phyloP scores from a whole-genome alignment of 2,888 invertebrate genomes.

The Drosophila diplacantha region DNA sequence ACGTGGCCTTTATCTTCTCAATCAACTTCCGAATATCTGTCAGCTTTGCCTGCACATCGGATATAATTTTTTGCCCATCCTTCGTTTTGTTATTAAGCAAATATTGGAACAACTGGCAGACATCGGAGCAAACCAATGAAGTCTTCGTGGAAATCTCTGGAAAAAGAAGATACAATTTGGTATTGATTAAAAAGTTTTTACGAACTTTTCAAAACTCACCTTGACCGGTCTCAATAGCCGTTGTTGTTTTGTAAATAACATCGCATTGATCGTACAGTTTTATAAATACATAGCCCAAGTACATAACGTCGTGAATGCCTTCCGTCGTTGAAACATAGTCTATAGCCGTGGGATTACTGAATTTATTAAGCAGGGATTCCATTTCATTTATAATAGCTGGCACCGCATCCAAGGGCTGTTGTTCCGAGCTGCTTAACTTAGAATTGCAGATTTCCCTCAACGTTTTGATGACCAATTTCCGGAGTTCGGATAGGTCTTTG shows the following conservation, averaged over 20 bases:
- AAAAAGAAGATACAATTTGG: neutral
- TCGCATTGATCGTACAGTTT: slow-evolving; percentile 66
- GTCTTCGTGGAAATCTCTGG: slow-evolving; percentile 57
- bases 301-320: slow-evolving; percentile 51
- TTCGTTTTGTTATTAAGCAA: slow-evolving; percentile 34
- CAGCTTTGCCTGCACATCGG: slow-evolving; percentile 45
- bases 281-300: slow-evolving; percentile 55
- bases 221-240: slow-evolving; percentile 69
- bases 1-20: slow-evolving; percentile 50
- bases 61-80: slow-evolving; percentile 24
- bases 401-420: slow-evolving; percentile 57
- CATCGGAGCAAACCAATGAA: slow-evolving; percentile 47
- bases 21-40: slow-evolving; percentile 51
- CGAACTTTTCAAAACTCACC: slow-evolving; percentile 40
- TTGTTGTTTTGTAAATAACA: slow-evolving; percentile 64
- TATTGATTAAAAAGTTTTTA: neutral
- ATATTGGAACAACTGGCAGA: slow-evolving; percentile 46
- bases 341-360: slow-evolving; percentile 32
- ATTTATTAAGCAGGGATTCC: slow-evolving; percentile 49
- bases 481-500: slow-evolving; percentile 36
- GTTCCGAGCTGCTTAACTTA: slow-evolving; percentile 46
- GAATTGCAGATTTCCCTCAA: slow-evolving; percentile 50
- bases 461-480: slow-evolving; percentile 51
- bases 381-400: slow-evolving; percentile 50
- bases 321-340: slow-evolving; percentile 29